Evolutionary conservation across 2,113 vertebrate genomes (phyloP), one percentile per base, ranked within the genome.

Genomic region (Eublepharis macularius): DNA sequence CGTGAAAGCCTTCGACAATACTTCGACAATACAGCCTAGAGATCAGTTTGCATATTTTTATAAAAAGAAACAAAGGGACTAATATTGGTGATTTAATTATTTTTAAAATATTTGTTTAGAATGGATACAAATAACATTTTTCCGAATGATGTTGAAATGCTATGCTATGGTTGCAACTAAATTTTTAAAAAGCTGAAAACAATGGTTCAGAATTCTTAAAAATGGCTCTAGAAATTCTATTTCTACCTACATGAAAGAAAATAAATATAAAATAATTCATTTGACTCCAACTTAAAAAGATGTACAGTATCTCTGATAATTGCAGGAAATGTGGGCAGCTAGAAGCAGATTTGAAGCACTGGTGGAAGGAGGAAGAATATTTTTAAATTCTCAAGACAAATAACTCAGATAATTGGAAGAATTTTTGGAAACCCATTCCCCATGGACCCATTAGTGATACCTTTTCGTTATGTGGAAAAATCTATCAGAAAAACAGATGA

Each of bases 1-100:
- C n/a, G n/a, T n/a, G n/a, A n/a, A n/a, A n/a, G n/a, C n/a, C n/a
- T n/a, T n/a, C n/a, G n/a, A n/a, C n/a, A n/a, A n/a, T n/a, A n/a
- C n/a, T n/a, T n/a, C n/a, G n/a, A n/a, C n/a, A n/a, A n/a, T n/a
- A n/a, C n/a, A n/a, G n/a, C 88, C 69, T 49, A 88, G 21, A 90
- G 19, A 63, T 77, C 54, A 80, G 80, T 82, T n/a, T 76, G 69
- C 45, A 76, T 3, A 39, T 57, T 88, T 92, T 88, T 86, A 89
- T 19, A 54, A 86, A 76, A 19, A 39, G 72, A 69, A 1, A 75
- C 70, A 0, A 1, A 79, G 79, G 82, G 84, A 54, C 51, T 80
- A 72, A 86, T 74, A 63, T 51, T 90, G 76, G 34, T 11, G 34
- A 77, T 24, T 51, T 6, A 36, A n/a, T n/a, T 49, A 19, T 75